A percentile compares a stretch with the other conserved stretches of the same genome.
Evolutionary conservation across 2,797 vertebrate species (phyloP).

Genomic region (Coreius guichenoti): DNA sequence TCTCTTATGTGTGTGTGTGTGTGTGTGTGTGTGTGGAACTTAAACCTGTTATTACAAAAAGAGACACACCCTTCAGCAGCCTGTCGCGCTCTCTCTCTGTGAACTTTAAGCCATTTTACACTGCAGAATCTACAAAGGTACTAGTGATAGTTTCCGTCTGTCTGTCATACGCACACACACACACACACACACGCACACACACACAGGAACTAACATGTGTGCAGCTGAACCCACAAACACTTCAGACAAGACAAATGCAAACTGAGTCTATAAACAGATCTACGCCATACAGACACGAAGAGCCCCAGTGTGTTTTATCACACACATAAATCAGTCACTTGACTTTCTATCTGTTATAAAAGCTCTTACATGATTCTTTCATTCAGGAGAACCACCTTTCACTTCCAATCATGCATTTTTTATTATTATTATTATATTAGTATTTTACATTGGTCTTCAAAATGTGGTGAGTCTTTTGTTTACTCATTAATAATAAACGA

Average conservation of each 20-base stretch:
- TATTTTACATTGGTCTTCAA: neutral
- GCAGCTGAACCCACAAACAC: neutral
- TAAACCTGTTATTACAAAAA: neutral
- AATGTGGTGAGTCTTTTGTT: neutral
- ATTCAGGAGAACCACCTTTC: neutral
- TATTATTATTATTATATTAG: neutral
- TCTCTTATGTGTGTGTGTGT: neutral
- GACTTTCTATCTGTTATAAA: neutral
- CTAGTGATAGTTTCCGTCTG: neutral
- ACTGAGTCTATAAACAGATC: neutral
- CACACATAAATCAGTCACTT: neutral
- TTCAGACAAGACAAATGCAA: neutral
- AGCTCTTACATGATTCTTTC: neutral
- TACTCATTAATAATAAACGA: neutral
- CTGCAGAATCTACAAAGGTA: neutral
- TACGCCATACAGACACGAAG: neutral
- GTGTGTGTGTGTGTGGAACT: slow-evolving; percentile 10
- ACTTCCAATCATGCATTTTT: neutral
- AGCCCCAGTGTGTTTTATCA: neutral
- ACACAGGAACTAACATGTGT: neutral
- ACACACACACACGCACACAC: slow-evolving; percentile 51
- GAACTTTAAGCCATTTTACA: neutral
- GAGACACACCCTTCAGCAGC: neutral
- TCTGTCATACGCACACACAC: slow-evolving; percentile 42
- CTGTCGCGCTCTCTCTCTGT: too few relatives aligned